Conservation (phyloP, 2,797 vertebrate species). For the Sylvilagus floridanus region DNA sequence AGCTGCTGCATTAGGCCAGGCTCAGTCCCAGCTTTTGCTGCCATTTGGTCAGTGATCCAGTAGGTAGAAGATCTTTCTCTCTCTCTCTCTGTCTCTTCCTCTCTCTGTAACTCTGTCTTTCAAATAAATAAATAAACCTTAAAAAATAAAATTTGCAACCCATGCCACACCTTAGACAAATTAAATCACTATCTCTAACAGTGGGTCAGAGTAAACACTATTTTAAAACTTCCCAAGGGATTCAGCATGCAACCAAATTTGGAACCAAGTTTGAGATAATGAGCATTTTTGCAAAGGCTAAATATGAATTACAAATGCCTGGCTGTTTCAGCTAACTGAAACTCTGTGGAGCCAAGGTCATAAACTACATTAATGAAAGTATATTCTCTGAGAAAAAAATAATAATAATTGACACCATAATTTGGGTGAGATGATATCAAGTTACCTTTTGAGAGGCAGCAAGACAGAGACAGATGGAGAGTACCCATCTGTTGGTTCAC, state of each 20-base stretch:
- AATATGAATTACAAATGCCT: not conserved
- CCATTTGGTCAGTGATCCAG: too few species aligned
- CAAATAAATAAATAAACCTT: too few species aligned
- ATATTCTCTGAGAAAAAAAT: not conserved
- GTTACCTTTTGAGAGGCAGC: not conserved
- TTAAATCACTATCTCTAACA: slow-evolving; percentile 31
- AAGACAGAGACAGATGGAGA: too few species aligned
- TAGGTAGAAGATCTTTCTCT: too few species aligned
- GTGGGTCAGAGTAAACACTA: not conserved
- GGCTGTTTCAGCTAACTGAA: not conserved
- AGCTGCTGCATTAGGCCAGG: too few species aligned
- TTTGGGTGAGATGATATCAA: not conserved
- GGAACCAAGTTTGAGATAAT: not conserved
- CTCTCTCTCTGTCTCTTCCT: too few species aligned
- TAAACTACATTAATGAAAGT: slow-evolving; percentile 14
- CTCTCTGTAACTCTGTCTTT: too few species aligned
- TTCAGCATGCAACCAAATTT: not conserved
- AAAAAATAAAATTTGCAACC: slow-evolving; percentile 4
- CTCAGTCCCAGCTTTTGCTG: too few species aligned
- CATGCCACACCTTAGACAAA: not conserved
- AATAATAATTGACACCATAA: not conserved
- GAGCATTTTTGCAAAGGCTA: not conserved
- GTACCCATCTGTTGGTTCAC: too few species aligned
- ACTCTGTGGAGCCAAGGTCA: not conserved
- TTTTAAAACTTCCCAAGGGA: not conserved